Conservation (phyloP, 2,113 vertebrate species). For the Montifringilla adamsi region DNA sequence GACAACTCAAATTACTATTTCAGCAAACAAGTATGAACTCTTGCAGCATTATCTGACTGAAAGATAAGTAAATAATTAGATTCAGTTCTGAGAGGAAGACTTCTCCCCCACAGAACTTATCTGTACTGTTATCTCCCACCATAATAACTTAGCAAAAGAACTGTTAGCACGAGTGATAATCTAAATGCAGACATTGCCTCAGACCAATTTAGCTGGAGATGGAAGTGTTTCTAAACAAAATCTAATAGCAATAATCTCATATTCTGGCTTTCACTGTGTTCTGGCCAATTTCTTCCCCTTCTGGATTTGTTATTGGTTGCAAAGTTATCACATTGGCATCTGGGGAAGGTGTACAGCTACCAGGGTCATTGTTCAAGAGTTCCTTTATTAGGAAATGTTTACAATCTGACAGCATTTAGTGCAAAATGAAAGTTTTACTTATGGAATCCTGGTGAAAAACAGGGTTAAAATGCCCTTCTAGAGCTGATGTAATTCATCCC, state of each 20-base stretch:
- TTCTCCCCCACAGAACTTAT: background rate
- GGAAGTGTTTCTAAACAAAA: background rate
- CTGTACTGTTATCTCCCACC: background rate
- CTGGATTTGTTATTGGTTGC: background rate
- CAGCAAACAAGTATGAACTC: background rate
- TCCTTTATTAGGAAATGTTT: background rate
- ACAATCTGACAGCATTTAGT: background rate
- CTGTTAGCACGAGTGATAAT: background rate
- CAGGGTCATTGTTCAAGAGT: background rate
- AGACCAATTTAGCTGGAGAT: background rate
- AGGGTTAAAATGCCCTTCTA: background rate
- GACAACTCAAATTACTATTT: background rate
- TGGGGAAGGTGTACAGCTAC: background rate
- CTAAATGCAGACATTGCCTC: background rate
- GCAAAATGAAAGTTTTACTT: background rate
- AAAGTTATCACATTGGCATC: fast-evolving
- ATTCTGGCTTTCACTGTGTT: background rate
- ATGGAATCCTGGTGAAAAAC: background rate
- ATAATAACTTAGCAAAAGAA: background rate
- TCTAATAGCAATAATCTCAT: background rate
- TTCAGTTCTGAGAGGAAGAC: background rate
- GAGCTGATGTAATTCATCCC: background rate
- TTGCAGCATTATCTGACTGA: background rate
- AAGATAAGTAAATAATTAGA: conserved; percentile 11
- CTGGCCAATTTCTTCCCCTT: background rate